A percentile compares a stretch with the other conserved stretches of the same genome.
Evolutionary conservation across 2,797 vertebrate species (phyloP).

Genomic region (Menidia menidia): DNA sequence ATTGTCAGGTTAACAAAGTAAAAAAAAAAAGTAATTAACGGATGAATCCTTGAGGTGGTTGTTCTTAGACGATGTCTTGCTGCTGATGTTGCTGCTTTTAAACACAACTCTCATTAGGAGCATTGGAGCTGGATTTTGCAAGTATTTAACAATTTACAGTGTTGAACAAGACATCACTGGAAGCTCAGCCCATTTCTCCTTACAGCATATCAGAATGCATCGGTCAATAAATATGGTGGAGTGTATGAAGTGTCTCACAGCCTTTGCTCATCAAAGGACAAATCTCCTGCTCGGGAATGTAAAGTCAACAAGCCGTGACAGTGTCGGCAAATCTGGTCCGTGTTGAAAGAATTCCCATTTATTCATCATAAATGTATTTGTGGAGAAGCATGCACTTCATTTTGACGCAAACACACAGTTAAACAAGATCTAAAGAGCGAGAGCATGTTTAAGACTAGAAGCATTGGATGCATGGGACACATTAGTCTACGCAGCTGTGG

Average conservation of each 20-base stretch:
- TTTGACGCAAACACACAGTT: neutral
- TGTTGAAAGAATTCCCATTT: neutral
- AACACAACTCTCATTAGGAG: slow-evolving; percentile 12
- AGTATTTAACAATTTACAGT: neutral
- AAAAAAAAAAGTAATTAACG: slow-evolving; percentile 6
- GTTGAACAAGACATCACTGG: slow-evolving; percentile 6
- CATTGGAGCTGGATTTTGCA: neutral
- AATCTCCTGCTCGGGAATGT: neutral
- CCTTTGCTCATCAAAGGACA: slow-evolving; percentile 9
- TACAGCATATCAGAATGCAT: slow-evolving; percentile 8
- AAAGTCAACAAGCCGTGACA: neutral
- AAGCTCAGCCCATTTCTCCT: neutral
- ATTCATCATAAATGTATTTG: slow-evolving; percentile 7
- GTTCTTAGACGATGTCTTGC: neutral
- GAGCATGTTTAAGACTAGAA: neutral
- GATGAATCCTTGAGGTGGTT: slow-evolving; percentile 1
- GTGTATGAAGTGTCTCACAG: slow-evolving; percentile 2
- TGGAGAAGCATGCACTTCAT: slow-evolving; percentile 2
- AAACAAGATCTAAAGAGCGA: neutral
- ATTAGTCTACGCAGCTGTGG: slow-evolving; percentile 42
- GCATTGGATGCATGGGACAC: slow-evolving; percentile 9
- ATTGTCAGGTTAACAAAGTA: neutral
- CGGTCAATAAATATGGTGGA: neutral
- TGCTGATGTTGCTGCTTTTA: slow-evolving; percentile 18
- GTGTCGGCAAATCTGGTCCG: slow-evolving; percentile 8